Evolutionary conservation across 2,113 vertebrate species (phyloP), one percentile per base, ranked within the genome.

Genomic region (Cebus imitator): DNA sequence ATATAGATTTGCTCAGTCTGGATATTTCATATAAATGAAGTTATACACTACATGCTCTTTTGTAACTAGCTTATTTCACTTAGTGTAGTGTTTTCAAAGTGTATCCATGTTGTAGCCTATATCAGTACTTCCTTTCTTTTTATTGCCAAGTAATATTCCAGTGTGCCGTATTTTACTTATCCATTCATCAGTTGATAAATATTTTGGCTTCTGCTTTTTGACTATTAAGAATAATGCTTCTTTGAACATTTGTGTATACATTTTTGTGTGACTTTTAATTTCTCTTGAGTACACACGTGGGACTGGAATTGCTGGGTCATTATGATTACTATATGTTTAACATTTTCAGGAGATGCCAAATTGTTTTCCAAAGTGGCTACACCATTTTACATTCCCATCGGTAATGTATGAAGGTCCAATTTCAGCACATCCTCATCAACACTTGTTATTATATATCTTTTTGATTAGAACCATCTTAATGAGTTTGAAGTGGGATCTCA

Each of bases 231-330:
- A 94, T 89, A 75, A 79, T 87, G 25, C 21, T 92, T 27, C 18
- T 64, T 0, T 83, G 40, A 66, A 48, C 45, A 94, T 83, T 83
- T 91, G 40, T 45, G 7, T 85, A 72, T 30, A 86, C 18, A 20
- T 50, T 90, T 92, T 94, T 82, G 21, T 75, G 43, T 85, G 18
- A 87, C n/a, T 17, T 97, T 78, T 89, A 16, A 83, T 68, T 95
- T 95, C 68, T 90, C 87, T 88, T 32, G 35, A 6, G 8, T 58
- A 35, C 55, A 61, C 64, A 66, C 43, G 16, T 32, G 52, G n/a
- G 14, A 90, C 30, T 79, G 21, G 70, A 89, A 90, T 83, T 76
- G 21, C 25, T 92, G 12, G 88, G 35, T 87, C 64, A 45, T 64
- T 55, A 13, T 43, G 50, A 5, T 87, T 90, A 90, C 66, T 76